Conservation (phyloP, 2,888 invertebrate species). For the Pandemis cinnamomeana region DNA sequence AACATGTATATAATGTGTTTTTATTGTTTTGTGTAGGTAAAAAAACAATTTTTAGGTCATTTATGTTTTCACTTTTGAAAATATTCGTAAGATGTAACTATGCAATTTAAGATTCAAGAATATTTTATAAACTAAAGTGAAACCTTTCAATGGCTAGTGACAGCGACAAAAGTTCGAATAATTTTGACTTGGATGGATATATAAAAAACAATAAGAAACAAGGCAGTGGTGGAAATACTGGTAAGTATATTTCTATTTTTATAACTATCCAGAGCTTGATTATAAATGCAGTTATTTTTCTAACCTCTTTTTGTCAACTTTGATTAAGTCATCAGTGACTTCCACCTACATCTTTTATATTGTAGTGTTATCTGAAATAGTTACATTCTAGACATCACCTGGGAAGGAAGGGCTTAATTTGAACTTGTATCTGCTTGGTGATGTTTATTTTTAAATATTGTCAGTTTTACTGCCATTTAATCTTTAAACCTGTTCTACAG, state of each 20-base stretch:
- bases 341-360: slow-evolving; percentile 36
- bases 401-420: too few species aligned
- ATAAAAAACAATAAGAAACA: slow-evolving; percentile 72
- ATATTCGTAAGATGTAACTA: slow-evolving; percentile 31
- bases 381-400: too few species aligned
- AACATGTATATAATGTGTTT: slow-evolving; percentile 66
- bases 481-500: too few species aligned
- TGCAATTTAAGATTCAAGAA: slow-evolving; percentile 23
- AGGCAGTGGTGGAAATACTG: slow-evolving; percentile 64
- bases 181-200: slow-evolving; percentile 77
- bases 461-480: too few species aligned
- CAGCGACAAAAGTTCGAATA: slow-evolving; percentile 80
- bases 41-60: slow-evolving; percentile 1
- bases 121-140: slow-evolving; percentile 42
- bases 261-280: slow-evolving; percentile 1
- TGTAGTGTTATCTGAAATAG: background rate
- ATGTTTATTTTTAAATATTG: too few species aligned
- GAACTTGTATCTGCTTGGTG: too few species aligned
- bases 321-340: slow-evolving; percentile 40
- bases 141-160: slow-evolving; percentile 82
- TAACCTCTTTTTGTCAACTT: slow-evolving; percentile 34
- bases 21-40: slow-evolving; percentile 54
- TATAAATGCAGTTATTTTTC: slow-evolving; percentile 9
- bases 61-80: slow-evolving; percentile 10
- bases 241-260: slow-evolving; percentile 56